Conservation (phyloP, 2,888 invertebrate species). For the Sinhomidia bicolor region DNA sequence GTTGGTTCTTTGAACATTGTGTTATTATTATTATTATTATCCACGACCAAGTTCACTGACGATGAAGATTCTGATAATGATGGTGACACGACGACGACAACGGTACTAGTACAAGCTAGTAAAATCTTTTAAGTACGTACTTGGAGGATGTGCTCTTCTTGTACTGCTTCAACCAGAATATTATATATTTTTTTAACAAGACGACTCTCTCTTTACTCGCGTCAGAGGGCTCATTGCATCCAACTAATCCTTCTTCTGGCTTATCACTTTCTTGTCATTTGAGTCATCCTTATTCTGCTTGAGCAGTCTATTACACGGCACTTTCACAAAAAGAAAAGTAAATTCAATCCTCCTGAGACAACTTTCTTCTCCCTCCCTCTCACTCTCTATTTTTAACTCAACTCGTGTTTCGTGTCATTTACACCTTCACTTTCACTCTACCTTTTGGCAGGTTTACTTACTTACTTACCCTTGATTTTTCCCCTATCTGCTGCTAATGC, state of each 20-base stretch:
- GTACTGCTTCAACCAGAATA: no score
- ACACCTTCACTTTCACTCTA: neutral
- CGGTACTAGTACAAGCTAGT: no score
- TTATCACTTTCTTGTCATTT: constrained; percentile 27
- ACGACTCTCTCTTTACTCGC: neutral
- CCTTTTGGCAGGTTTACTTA: neutral
- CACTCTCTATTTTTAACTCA: neutral
- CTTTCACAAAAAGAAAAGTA: neutral
- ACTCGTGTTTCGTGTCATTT: neutral
- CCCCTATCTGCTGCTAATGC: no score
- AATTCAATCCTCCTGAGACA: neutral
- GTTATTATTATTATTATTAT: no score
- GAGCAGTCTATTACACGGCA: neutral
- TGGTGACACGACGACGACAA: no score
- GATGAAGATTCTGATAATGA: no score
- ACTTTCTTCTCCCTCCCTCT: neutral
- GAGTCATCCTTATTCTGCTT: constrained; percentile 14
- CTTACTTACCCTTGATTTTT: neutral
- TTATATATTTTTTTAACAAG: no score
- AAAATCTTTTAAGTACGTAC: no score
- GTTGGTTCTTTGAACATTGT: no score
- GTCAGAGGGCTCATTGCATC: neutral
- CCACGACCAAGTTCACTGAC: no score
- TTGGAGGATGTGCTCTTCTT: no score
- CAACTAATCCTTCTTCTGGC: constrained; percentile 17